Percentiles rank a stretch among this genome's conserved stretches.
Conservation (phyloP, 2,797 vertebrate species). For the Eulemur rubriventer region DNA sequence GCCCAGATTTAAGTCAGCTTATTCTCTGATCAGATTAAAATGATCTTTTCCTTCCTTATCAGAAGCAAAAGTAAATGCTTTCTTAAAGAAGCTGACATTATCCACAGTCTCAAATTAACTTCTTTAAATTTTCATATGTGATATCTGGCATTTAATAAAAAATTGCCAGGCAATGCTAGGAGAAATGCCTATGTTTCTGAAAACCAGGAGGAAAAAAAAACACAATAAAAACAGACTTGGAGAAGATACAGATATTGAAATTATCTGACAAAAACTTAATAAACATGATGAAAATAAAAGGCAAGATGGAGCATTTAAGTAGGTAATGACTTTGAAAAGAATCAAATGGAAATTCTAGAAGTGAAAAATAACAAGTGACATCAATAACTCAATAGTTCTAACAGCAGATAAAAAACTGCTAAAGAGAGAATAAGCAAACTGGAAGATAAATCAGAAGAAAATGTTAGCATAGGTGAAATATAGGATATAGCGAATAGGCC, state of each 20-base stretch:
- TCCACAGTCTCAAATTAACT: not conserved
- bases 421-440: not conserved
- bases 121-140: not conserved
- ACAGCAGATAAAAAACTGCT: not conserved
- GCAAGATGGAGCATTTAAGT: not conserved
- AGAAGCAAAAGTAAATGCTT: conserved; percentile 10
- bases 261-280: not conserved
- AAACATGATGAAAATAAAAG: not conserved
- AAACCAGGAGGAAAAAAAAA: not conserved
- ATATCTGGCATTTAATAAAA: conserved; percentile 10
- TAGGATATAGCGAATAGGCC: not conserved
- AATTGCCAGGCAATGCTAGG: not conserved
- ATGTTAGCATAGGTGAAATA: not conserved
- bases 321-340: not conserved
- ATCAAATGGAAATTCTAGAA: not conserved
- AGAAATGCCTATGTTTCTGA: not conserved
- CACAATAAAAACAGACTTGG: not conserved
- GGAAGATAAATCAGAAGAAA: not conserved
- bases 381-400: not conserved
- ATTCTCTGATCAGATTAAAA: not conserved
- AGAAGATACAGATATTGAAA: not conserved
- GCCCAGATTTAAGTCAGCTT: not conserved
- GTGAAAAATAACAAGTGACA: not conserved
- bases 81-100: not conserved
- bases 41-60: not conserved